A percentile compares a stretch with the other conserved stretches of the same genome.
Evolutionary conservation across 2,113 vertebrate genomes (phyloP).

Genomic region (Peromyscus californicus): DNA sequence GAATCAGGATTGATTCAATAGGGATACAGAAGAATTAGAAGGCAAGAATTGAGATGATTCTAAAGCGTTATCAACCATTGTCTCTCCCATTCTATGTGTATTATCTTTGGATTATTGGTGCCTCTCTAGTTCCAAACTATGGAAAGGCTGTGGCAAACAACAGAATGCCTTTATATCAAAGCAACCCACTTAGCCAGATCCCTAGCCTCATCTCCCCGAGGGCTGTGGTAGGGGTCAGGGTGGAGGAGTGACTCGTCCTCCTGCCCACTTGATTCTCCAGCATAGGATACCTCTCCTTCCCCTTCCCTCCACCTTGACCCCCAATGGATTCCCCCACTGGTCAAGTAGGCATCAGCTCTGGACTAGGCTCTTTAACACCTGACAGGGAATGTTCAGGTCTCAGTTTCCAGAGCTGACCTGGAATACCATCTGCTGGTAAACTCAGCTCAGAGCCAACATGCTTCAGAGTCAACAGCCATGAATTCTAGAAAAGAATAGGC

Average conservation of each 20-base stretch:
- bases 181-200: background rate
- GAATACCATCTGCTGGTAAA: background rate
- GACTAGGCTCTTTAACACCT: background rate
- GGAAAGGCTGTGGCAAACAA: background rate
- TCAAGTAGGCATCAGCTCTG: background rate
- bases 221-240: too few species aligned
- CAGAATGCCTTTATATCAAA: background rate
- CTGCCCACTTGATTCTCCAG: background rate
- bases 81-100: background rate
- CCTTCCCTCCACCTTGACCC: background rate
- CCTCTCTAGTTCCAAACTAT: background rate
- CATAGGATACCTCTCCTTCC: background rate
- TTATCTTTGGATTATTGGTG: background rate
- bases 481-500: background rate
- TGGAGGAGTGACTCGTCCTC: background rate
- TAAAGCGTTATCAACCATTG: background rate
- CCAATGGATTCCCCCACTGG: background rate
- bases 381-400: background rate
- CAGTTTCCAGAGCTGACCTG: conserved; percentile 12
- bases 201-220: background rate
- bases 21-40: background rate
- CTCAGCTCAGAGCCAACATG: background rate
- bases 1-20: background rate
- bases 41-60: background rate
- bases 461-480: background rate